Conservation (phyloP, 2,888 invertebrate genomes). For the Tuberolachnus salignus region DNA sequence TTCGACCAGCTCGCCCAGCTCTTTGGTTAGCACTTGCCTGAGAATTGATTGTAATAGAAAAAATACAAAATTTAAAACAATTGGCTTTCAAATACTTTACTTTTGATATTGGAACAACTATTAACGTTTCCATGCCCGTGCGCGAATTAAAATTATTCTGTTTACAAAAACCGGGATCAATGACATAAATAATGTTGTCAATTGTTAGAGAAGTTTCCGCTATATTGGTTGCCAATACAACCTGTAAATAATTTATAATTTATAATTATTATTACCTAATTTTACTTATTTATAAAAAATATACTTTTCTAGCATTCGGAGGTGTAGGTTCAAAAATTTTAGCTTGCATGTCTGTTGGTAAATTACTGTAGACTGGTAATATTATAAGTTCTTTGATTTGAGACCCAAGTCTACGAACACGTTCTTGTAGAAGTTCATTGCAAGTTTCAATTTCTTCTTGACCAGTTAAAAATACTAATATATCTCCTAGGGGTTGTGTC, state of each 20-base stretch:
- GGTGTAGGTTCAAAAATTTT: slow-evolving; percentile 99
- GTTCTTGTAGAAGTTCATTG: slow-evolving; percentile 86
- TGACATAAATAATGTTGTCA: slow-evolving; percentile 97
- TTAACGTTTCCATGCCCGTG: slow-evolving; percentile 97
- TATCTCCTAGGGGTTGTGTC: slow-evolving; percentile 93
- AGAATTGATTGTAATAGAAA: slow-evolving; percentile 11
- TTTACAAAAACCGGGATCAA: slow-evolving; percentile 99
- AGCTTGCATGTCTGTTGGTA: slow-evolving; percentile 98
- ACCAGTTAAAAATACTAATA: slow-evolving; percentile 94
- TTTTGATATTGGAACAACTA: slow-evolving; percentile 98
- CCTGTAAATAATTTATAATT: slow-evolving; percentile 63
- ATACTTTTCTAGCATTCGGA: slow-evolving; percentile 86
- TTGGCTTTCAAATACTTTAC: slow-evolving; percentile 60
- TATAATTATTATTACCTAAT: not conserved
- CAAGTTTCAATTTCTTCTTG: slow-evolving; percentile 77
- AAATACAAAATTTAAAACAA: not conserved
- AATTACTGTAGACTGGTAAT: slow-evolving; percentile 95
- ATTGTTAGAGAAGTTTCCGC: slow-evolving; percentile 99
- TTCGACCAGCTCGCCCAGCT: slow-evolving; percentile 93
- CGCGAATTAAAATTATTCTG: slow-evolving; percentile 98
- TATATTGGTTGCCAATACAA: slow-evolving; percentile 96
- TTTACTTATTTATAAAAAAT: not conserved
- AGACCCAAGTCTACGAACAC: slow-evolving; percentile 88
- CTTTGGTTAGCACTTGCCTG: slow-evolving; percentile 94
- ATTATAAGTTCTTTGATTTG: slow-evolving; percentile 91